Base-by-base conservation (phyloP, 2,113 vertebrate genomes). In the Toxotes chatareus region DNA sequence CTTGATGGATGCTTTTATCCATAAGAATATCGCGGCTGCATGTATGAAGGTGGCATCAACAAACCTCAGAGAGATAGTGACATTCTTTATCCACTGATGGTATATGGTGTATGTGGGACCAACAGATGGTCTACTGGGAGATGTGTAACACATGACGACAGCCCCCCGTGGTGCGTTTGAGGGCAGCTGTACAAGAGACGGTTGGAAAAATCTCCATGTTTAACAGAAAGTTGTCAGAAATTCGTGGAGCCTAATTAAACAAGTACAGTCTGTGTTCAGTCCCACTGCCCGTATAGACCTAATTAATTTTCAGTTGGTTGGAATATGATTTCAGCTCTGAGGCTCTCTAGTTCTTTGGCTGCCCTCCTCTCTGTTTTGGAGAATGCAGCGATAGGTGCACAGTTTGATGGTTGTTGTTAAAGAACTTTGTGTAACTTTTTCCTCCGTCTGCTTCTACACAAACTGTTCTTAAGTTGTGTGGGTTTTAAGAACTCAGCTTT, bases 211-310 rank as follows among this genome's bases (percentile, higher is more conserved):
- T 66, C 36, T 57, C 67, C 68, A 31, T 82, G 72, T 75, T 74
- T 38, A 62, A 46, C 40, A 27, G 76, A 64, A 79, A 63, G 79
- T 87, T 80, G 77, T 88, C 86, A 80, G 80, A 84, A 79, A 89
- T 86, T 84, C 73, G 80, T 64, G 23, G 46, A n/a, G 64, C 73
- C 66, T 86, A 87, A 90, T 91, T 83, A 87, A 92, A 77, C 49
- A 82, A 71, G 70, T 21, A 4, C 23, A 53, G 82, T n/a, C 51
- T 64, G 46, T 49, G 75, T 70, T 86, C n/a, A 36, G 61, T 79
- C 73, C 83, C 83, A 57, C 53, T 60, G 73, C 87, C 73, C 34
- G 65, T 88, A 72, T 68, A 53, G 73, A 85, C 62, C 73, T 79
- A 72, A 86, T 86, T 80, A 55, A 83, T 66, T 81, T 78, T 68